These are phyloP conservation scores for Heterodera schachtii DNA, from an alignment of 1,140 invertebrate species.

Conservation along the genomic window DNA sequence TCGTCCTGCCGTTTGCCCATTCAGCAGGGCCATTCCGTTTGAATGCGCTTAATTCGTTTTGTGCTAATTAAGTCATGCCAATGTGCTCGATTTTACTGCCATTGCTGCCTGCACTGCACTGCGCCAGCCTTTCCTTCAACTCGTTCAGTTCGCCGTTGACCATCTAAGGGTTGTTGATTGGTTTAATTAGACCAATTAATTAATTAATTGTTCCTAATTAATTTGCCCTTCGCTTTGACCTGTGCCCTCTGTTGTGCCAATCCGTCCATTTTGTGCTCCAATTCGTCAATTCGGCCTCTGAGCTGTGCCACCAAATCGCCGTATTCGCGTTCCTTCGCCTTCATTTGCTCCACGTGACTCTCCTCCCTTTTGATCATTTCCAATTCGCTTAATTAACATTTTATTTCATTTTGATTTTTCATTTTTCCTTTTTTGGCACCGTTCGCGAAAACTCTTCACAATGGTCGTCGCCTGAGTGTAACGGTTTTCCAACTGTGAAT, in stretches of 20 bases:
- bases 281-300: slow-evolving; percentile 57
- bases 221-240: not conserved
- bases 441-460: slow-evolving; percentile 56
- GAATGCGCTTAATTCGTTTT: not conserved
- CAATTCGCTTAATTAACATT: slow-evolving; percentile 57
- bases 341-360: slow-evolving; percentile 57
- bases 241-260: slow-evolving; percentile 43
- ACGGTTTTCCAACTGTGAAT: slow-evolving; percentile 56
- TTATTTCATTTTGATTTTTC: slow-evolving; percentile 6
- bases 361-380: slow-evolving; percentile 61
- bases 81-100: not conserved
- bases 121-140: slow-evolving; percentile 42
- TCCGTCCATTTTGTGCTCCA: slow-evolving; percentile 54
- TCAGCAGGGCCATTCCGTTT: not conserved
- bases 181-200: not conserved
- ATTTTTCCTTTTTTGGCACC: slow-evolving; percentile 38
- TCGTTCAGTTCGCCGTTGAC: slow-evolving; percentile 48
- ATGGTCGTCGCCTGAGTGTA: slow-evolving; percentile 62
- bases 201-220: too few relatives aligned
- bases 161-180: not conserved
- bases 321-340: slow-evolving; percentile 62
- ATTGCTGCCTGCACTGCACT: not conserved
- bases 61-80: not conserved
- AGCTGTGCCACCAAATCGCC: slow-evolving; percentile 49
- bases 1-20: not conserved